A percentile compares a stretch with the other conserved stretches of the same genome.
Conservation (phyloP, 2,113 vertebrate species). For the Oryzias curvinotus region DNA sequence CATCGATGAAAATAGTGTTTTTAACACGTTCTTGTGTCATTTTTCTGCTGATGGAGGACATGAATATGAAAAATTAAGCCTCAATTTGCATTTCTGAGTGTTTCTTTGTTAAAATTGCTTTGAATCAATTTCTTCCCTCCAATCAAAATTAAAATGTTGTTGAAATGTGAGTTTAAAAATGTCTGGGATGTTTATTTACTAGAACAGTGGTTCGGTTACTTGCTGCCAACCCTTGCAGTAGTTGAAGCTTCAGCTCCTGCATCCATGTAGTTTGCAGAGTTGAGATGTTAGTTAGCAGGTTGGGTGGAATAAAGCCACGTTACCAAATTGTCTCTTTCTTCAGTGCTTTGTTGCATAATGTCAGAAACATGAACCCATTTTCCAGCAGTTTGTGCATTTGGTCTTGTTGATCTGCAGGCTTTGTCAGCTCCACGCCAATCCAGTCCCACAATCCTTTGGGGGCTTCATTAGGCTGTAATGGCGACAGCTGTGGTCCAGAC, state of each 20-base stretch:
- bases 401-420: conserved; percentile 40
- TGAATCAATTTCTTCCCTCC: no score
- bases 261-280: neutral
- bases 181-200: neutral
- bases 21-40: no score
- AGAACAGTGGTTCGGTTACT: neutral
- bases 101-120: no score
- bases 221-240: neutral
- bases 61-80: no score
- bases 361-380: conserved; percentile 9
- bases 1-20: no score
- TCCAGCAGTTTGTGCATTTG: conserved; percentile 31
- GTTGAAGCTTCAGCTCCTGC: neutral
- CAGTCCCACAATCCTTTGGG: conserved; percentile 48
- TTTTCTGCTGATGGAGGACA: no score
- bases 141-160: no score
- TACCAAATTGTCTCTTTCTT: neutral
- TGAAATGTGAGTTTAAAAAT: neutral
- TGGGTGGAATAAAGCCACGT: neutral
- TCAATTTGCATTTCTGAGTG: no score
- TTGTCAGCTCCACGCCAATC: conserved; percentile 57
- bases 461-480: conserved; percentile 68
- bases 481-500: conserved; percentile 66
- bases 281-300: conserved; percentile 1
- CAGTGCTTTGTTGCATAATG: conserved; percentile 1